These are phyloP conservation scores for Telenomus remus DNA, from an alignment of 1,140 invertebrate genomes.

Conservation along the genomic window DNA sequence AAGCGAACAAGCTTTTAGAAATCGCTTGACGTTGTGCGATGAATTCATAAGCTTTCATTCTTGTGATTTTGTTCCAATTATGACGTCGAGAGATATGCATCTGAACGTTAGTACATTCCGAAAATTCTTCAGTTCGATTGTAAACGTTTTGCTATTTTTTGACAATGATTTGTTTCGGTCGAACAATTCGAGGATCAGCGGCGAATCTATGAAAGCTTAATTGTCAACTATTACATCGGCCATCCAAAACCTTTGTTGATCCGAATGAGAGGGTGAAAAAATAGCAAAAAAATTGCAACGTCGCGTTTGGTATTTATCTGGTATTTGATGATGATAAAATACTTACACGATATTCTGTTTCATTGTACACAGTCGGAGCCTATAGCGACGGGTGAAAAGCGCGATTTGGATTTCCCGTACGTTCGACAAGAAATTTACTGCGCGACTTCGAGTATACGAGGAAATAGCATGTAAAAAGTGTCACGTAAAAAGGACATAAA, in stretches of 20 bases:
- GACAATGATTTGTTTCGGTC: no score
- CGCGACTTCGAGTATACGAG: conserved; percentile 24
- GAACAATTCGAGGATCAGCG: no score
- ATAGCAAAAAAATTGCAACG: background rate
- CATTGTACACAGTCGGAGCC: conserved; percentile 13
- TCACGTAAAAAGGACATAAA: conserved; percentile 40
- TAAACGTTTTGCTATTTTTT: no score
- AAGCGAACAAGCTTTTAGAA: conserved; percentile 30
- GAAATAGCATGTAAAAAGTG: conserved; percentile 39
- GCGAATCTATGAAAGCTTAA: no score
- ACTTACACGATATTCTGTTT: conserved; percentile 42
- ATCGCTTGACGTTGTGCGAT: conserved; percentile 24
- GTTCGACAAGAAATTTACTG: conserved; percentile 40
- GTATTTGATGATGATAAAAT: conserved; percentile 48
- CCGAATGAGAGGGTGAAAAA: background rate
- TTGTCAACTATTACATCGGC: background rate
- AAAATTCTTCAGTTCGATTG: no score
- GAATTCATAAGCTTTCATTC: conserved; percentile 38
- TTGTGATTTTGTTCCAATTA: conserved; percentile 26
- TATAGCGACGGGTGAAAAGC: conserved; percentile 21
- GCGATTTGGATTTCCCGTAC: conserved; percentile 44
- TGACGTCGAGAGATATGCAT: conserved; percentile 6
- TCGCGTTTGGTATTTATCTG: conserved; percentile 39
- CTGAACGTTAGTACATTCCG: no score
- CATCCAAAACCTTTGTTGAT: conserved; percentile 10